Percentiles rank a stretch among this genome's conserved stretches.
phyloP scores from a whole-genome alignment of 2,888 invertebrate species.

The Melinaea menophilus region DNA sequence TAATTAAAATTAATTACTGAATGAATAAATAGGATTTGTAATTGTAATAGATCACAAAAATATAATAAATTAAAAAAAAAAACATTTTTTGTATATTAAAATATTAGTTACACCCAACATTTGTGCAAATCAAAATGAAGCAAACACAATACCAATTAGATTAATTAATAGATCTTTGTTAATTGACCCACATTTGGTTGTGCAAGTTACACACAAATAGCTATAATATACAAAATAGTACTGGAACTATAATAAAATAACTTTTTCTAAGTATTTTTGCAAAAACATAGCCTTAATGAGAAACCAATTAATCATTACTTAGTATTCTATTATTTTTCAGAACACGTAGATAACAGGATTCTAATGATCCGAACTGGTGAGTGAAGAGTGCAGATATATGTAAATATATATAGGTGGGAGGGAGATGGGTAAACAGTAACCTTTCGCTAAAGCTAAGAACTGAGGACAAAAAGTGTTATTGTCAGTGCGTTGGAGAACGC shows the following conservation, averaged over 20 bases:
- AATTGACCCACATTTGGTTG: slow-evolving; percentile 26
- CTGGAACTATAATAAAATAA: background rate
- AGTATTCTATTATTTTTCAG: slow-evolving; percentile 54
- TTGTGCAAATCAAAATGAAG: background rate
- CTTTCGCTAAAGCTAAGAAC: slow-evolving; percentile 71
- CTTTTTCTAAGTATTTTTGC: background rate
- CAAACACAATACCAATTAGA: slow-evolving; percentile 19
- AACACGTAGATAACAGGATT: slow-evolving; percentile 74
- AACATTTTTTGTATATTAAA: no score
- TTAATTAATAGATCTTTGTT: slow-evolving; percentile 22
- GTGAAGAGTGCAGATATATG: slow-evolving; percentile 45
- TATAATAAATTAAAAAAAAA: no score
- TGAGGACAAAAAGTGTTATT: slow-evolving; percentile 68
- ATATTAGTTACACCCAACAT: background rate
- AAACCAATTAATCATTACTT: background rate
- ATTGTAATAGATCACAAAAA: no score
- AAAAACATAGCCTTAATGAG: background rate
- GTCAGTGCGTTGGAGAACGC: slow-evolving; percentile 68
- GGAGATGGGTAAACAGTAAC: slow-evolving; percentile 55
- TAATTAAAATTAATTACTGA: no score
- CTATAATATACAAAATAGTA: slow-evolving; percentile 5
- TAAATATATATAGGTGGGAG: slow-evolving; percentile 37
- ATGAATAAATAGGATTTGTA: no score
- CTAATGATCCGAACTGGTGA: slow-evolving; percentile 43
- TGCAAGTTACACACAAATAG: slow-evolving; percentile 12